These are phyloP conservation scores for Poecile atricapillus DNA, from an alignment of 2,113 vertebrate genomes.

Conservation along the genomic window DNA sequence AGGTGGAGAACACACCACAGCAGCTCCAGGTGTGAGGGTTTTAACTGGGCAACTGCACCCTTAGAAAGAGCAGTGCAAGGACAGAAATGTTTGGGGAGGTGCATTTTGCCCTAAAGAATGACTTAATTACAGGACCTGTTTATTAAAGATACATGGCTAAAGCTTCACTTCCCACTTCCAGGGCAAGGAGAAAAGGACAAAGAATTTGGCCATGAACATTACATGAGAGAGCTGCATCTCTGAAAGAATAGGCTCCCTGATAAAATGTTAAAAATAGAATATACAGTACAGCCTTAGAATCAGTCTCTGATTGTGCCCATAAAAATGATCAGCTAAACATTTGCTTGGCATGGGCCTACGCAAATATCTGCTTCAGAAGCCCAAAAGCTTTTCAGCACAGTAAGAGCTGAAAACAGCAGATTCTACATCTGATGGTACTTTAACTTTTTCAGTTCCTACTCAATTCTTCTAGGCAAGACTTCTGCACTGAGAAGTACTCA, in stretches of 20 bases:
- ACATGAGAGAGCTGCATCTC: not conserved
- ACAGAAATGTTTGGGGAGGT: not conserved
- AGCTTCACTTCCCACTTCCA: not conserved
- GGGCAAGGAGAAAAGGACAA: not conserved
- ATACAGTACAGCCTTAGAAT: not conserved
- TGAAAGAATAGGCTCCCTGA: not conserved
- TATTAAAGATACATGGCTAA: not conserved
- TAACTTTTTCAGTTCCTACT: not conserved
- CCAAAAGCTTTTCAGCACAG: not conserved
- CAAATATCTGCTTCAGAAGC: not conserved
- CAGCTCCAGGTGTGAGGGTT: not conserved
- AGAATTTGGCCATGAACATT: not conserved
- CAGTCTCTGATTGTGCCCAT: not conserved
- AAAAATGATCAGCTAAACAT: not conserved
- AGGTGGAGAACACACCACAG: not conserved
- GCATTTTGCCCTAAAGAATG: not conserved
- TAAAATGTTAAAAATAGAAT: not conserved
- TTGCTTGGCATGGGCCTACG: not conserved
- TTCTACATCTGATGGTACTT: not conserved
- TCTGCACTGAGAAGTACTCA: not conserved
- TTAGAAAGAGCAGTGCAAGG: not conserved
- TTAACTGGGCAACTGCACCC: not conserved
- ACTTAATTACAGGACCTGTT: not conserved
- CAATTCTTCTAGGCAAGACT: not conserved
- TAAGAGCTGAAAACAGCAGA: not conserved